These are phyloP conservation scores for Anguilla obscura DNA, from an alignment of 2,797 vertebrate genomes.

Conservation along the genomic window DNA sequence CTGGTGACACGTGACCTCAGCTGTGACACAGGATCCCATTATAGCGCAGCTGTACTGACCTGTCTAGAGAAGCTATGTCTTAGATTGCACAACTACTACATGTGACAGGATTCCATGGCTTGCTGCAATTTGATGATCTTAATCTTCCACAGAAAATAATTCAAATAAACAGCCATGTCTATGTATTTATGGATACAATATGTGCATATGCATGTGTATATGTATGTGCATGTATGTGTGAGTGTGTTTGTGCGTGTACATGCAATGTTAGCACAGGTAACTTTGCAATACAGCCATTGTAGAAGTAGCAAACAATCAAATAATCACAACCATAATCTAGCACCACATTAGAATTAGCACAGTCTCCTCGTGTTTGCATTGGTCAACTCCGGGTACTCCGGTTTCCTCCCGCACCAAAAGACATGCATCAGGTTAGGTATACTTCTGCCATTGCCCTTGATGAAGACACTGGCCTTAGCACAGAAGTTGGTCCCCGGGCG, in stretches of 20 bases:
- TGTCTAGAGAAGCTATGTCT: background rate
- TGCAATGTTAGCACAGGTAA: background rate
- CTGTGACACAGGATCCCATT: background rate
- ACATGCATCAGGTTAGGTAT: too few species aligned
- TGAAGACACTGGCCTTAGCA: too few species aligned
- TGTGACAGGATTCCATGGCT: background rate
- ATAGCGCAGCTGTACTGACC: background rate
- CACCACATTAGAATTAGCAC: too few species aligned
- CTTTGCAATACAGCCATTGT: too few species aligned
- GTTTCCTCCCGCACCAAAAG: too few species aligned
- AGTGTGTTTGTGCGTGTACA: background rate
- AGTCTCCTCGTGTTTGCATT: too few species aligned
- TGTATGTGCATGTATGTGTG: background rate
- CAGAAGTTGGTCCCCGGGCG: too few species aligned
- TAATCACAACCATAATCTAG: too few species aligned
- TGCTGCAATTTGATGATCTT: background rate
- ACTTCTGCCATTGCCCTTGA: too few species aligned
- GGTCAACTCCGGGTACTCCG: too few species aligned
- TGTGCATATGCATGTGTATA: background rate
- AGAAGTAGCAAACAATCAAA: too few species aligned
- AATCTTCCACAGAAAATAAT: background rate
- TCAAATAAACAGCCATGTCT: background rate
- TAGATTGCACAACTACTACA: background rate
- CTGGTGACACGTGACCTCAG: background rate
- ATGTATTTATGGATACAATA: background rate